Evolutionary conservation across 2,888 invertebrate species (phyloP), one percentile per base, ranked within the genome.

Genomic region (Crematogaster levior): DNA sequence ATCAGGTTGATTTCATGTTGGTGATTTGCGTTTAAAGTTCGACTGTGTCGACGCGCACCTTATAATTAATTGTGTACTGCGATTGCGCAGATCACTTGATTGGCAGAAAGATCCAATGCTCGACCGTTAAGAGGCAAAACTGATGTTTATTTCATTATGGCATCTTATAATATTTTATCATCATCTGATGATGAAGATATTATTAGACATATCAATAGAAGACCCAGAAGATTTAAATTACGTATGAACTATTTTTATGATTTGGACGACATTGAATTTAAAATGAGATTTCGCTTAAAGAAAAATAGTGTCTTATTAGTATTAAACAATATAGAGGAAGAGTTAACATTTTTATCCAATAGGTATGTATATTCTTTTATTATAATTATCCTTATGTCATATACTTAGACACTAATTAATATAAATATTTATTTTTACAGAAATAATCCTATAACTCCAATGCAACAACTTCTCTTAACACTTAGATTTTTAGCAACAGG

Each of bases 141-240:
- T n/a, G n/a, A n/a, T n/a, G n/a, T n/a, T n/a, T n/a, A n/a, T n/a
- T n/a, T n/a, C n/a, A n/a, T n/a, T n/a, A n/a, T n/a, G n/a, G n/a
- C n/a, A n/a, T n/a, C n/a, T 63, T 65, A 65, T 46, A 63, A 63
- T 43, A 63, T 63, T 43, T 68, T 68, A 37, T 51, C 51, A n/a
- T 68, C 51, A 51, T 51, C 51, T 1, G 68, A 68, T 7, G 68
- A 68, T 34, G 51, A 51, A 53, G 68, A 68, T 21, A 34, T 68
- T 4, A 21, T 68, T 3, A 6, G 6, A 68, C 1, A 7, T 34
- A 70, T 70, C 3, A 10, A 53, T 10, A 70, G 51, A 51, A 30
- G 34, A 34, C 34, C 51, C 0, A 70, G 7, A 70, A 51, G 21
- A 51, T 70, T 53, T 51, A 18, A 70, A 70, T 48, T 30, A 18